Base-by-base conservation (phyloP, 2,888 invertebrate species). In the Zygaena filipendulae region DNA sequence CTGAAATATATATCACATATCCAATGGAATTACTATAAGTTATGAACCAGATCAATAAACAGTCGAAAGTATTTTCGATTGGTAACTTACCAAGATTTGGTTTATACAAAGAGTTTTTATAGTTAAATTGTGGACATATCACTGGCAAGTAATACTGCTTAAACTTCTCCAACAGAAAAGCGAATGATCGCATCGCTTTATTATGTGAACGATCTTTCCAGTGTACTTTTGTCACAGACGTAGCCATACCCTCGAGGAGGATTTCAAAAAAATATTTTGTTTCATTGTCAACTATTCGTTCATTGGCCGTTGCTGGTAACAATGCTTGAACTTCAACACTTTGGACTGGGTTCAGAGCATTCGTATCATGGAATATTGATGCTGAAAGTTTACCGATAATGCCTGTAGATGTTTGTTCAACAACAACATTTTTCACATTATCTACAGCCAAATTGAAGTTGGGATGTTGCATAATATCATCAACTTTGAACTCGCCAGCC, bases 111-210 rank as follows among this genome's bases (percentile, higher is more conserved):
- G 92, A 91, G 49, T 91, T 91, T 43, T 83, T 85, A 33, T 82
- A 71, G 54, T 88, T 88, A 52, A 95, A 95, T 52, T 90, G 87
- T 1, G 95, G 95, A 64, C 96, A 95, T 48, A 97, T 90, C 48
- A 91, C 85, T 16, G 91, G 92, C 49, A 97, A 82, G 68, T 97
- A 97, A 58, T 90, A 91, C 32, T 87, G 82, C 67, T 95, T 95
- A 57, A 97, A 97, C 51, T 90, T 90, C 59, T 96, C 92, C 59
- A 97, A 82, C 28, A 97, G 75, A 79, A 96, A 97, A 37, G 90
- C 89, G 68, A 97, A 97, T 48, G 92, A 89, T 54, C 87, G 86
- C 70, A 84, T 84, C 47, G 92, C 87, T 60, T 92, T 91, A 45
- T 88, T 85, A 13, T 87, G 85, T 24, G 86, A 83, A 56, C 89